Evolutionary conservation across 2,888 invertebrate genomes (phyloP).

Genomic region (Caenorhabditis wallacei): DNA sequence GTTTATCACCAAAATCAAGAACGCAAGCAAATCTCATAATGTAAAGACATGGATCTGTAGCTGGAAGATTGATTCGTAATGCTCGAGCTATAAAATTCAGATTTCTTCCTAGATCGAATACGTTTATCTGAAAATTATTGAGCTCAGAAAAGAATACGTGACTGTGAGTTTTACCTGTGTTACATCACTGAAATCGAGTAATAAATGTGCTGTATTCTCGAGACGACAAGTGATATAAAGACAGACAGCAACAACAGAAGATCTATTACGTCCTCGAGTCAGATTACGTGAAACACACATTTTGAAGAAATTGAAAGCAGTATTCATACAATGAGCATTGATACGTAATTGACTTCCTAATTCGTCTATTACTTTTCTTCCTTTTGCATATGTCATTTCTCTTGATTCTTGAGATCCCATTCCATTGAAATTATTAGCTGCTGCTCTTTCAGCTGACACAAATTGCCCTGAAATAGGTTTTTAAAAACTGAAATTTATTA

Average conservation of each 20-base stretch:
- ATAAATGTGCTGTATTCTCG: constrained; percentile 94
- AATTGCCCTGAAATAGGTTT: constrained; percentile 61
- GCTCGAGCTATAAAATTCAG: constrained; percentile 93
- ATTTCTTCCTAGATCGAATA: constrained; percentile 95
- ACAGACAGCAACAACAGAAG: constrained; percentile 96
- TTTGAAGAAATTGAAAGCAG: constrained; percentile 94
- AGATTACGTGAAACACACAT: constrained; percentile 85
- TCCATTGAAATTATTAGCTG: constrained; percentile 70
- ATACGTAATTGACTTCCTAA: constrained; percentile 91
- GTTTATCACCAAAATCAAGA: constrained; percentile 91
- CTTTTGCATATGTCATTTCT: constrained; percentile 93
- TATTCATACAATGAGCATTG: constrained; percentile 94
- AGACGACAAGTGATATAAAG: constrained; percentile 97
- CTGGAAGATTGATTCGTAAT: constrained; percentile 88
- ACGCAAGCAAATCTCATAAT: constrained; percentile 95
- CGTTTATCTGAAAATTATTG: constrained; percentile 89
- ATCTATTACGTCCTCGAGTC: constrained; percentile 91
- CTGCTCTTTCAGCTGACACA: constrained; percentile 66
- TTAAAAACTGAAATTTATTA: not conserved
- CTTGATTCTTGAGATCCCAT: constrained; percentile 88
- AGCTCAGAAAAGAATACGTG: too few species aligned
- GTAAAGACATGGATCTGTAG: constrained; percentile 94
- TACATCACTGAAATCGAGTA: constrained; percentile 98
- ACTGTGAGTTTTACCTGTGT: too few species aligned
- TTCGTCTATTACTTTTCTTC: constrained; percentile 83